Percentiles rank a stretch among this genome's conserved stretches.
These are phyloP conservation scores for Halocaridina rubra DNA, from an alignment of 2,888 invertebrate species.

Conservation along the genomic window DNA sequence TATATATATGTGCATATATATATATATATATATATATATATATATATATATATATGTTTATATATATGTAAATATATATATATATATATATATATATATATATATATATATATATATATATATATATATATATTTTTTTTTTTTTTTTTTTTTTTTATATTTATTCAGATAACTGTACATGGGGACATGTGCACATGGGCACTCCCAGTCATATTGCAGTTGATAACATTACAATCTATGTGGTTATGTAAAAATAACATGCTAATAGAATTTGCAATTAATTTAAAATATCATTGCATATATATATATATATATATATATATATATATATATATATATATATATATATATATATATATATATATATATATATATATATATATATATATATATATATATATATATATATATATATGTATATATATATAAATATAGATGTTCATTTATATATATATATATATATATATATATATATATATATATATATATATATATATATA, in stretches of 20 bases:
- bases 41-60: background rate
- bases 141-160: too few relatives aligned
- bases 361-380: conserved; percentile 1
- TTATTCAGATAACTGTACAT: too few relatives aligned
- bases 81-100: conserved; percentile 19
- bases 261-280: too few relatives aligned
- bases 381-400: conserved; percentile 7
- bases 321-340: background rate
- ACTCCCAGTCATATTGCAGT: too few relatives aligned
- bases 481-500: background rate
- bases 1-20: too few relatives aligned
- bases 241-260: too few relatives aligned
- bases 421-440: background rate
- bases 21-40: too few relatives aligned
- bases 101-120: background rate
- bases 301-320: too few relatives aligned
- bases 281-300: too few relatives aligned
- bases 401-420: conserved; percentile 5
- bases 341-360: background rate
- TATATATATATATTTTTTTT: too few relatives aligned
- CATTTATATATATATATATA: background rate
- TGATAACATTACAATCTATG: too few relatives aligned
- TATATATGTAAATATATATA: conserved; percentile 21
- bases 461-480: background rate
- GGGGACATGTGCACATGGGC: too few relatives aligned